phyloP scores from a whole-genome alignment of 2,888 invertebrate species.

The Drymonia ruficornis region DNA sequence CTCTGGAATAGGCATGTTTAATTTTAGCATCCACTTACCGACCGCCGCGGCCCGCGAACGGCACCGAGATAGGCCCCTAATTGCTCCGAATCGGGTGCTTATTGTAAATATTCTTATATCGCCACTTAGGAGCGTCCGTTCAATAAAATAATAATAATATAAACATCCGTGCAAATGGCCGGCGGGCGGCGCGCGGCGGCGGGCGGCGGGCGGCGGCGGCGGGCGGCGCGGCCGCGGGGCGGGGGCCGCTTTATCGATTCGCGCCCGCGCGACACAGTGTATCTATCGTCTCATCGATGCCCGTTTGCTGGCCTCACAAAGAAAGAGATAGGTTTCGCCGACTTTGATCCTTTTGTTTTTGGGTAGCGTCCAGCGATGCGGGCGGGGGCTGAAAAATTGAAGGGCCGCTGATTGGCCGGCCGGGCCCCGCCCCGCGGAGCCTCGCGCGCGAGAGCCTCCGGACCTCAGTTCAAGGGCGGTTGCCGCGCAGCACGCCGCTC shows the following conservation, averaged over 20 bases:
- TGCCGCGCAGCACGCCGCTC: conserved; percentile 65
- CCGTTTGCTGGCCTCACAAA: conserved; percentile 81
- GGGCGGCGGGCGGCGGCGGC: conserved; percentile 37
- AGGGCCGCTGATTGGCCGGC: conserved; percentile 82
- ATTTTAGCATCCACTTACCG: conserved; percentile 32
- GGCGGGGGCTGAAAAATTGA: conserved; percentile 83
- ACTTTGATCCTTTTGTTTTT: conserved; percentile 85
- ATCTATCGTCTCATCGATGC: conserved; percentile 84
- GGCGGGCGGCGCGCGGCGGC: conserved; percentile 58
- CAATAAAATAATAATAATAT: conserved; percentile 85
- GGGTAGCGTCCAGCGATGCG: conserved; percentile 84
- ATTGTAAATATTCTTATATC: conserved; percentile 77
- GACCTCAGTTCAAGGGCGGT: conserved; percentile 81
- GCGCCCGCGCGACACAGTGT: conserved; percentile 83
- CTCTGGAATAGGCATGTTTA: conserved; percentile 18
- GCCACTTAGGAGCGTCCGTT: conserved; percentile 77
- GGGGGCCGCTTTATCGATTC: conserved; percentile 71
- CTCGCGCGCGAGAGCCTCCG: conserved; percentile 59
- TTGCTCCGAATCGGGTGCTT: conserved; percentile 60
- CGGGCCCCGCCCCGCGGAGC: conserved; percentile 62
- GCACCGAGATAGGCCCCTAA: conserved; percentile 46
- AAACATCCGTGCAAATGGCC: conserved; percentile 85
- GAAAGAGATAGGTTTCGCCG: conserved; percentile 85
- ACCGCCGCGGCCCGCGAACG: conserved; percentile 19
- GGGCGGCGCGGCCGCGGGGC: conserved; percentile 47